Evolutionary conservation across 2,888 invertebrate species (phyloP).

Genomic region (Catocala sponsa): DNA sequence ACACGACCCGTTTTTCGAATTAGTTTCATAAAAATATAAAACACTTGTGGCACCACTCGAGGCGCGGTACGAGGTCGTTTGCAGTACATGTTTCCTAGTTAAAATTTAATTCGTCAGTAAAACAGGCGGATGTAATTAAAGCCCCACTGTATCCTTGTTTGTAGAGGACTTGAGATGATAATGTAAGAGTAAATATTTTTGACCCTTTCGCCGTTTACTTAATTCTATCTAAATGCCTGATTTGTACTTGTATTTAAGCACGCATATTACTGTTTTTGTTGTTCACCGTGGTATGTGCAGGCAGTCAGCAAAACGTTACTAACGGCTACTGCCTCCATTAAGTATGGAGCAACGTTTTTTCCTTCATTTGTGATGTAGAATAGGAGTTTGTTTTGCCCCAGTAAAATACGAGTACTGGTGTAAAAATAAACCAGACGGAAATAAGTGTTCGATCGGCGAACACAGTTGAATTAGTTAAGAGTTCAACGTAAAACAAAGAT

Average conservation of each 20-base stretch:
- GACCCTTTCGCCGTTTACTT: slow-evolving; percentile 55
- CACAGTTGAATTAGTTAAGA: slow-evolving; percentile 2
- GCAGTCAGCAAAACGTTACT: slow-evolving; percentile 35
- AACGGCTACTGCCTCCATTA: slow-evolving; percentile 31
- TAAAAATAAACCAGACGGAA: slow-evolving; percentile 8
- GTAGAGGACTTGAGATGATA: slow-evolving; percentile 68
- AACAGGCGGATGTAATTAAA: slow-evolving; percentile 69
- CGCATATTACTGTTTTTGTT: slow-evolving; percentile 18
- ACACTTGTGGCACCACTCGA: slow-evolving; percentile 38
- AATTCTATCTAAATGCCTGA: slow-evolving; percentile 46
- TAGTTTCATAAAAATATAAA: slow-evolving; percentile 53
- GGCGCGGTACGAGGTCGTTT: slow-evolving; percentile 32
- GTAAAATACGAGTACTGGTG: slow-evolving; percentile 14
- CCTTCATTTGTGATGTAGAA: slow-evolving; percentile 21
- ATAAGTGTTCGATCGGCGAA: not conserved
- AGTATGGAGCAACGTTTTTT: slow-evolving; percentile 22
- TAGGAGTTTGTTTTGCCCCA: slow-evolving; percentile 20
- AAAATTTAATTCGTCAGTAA: slow-evolving; percentile 59
- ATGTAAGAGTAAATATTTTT: slow-evolving; percentile 69
- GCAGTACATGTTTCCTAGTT: slow-evolving; percentile 58
- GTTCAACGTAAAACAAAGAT: slow-evolving; percentile 14
- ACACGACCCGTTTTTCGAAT: slow-evolving; percentile 49
- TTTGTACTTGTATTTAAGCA: slow-evolving; percentile 22
- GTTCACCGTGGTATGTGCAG: slow-evolving; percentile 20
- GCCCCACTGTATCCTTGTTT: slow-evolving; percentile 66